Base-by-base conservation (phyloP, 2,797 vertebrate species). In the Brachymystax lenok region DNA sequence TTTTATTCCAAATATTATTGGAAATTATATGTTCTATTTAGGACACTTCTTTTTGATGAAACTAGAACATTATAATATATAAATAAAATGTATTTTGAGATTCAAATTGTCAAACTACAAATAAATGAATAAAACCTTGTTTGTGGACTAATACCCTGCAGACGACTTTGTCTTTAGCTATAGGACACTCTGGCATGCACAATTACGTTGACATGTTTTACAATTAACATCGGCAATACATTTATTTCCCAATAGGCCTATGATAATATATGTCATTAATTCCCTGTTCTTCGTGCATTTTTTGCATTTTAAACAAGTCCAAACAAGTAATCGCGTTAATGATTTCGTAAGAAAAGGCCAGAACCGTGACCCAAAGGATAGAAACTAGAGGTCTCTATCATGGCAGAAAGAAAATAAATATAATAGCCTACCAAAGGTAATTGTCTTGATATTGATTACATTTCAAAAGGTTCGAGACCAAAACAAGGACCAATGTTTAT, bases 261-360 rank as follows among this genome's bases (percentile, higher is more conserved):
- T 33, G 27, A 3, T 46, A 46, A 12, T 68, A 13, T 16, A 13
- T 46, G 40, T 12, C 2, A 46, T 69, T 40, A 24, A 69, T 46
- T n/a, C 27, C 1, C 3, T 16, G 16, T 19, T 52, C 1, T 28
- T 33, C 10, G 6, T 63, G 14, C 46, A 10, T 77, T 63, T 56
- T 72, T 21, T 52, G 4, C 24, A 1, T 71, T 46, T 19, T 16
- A 73, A 52, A 72, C 16, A 51, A 12, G 16, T 69, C 30, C 16
- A 21, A 8, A 40, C 51, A 54, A 10, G 14, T 63, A 70, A 79
- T 79, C 69, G 54, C 69, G 21, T 68, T 75, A 16, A 68, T 81
- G 75, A 67, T 77, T 84, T 77, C 77, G 73, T 19, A 73, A 46
- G 80, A 69, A 79, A 56, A 72, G 52, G 4, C 64, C 24, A 3